Base-by-base conservation (phyloP, 2,797 vertebrate species). In the Tenualosa thibaudeaui region DNA sequence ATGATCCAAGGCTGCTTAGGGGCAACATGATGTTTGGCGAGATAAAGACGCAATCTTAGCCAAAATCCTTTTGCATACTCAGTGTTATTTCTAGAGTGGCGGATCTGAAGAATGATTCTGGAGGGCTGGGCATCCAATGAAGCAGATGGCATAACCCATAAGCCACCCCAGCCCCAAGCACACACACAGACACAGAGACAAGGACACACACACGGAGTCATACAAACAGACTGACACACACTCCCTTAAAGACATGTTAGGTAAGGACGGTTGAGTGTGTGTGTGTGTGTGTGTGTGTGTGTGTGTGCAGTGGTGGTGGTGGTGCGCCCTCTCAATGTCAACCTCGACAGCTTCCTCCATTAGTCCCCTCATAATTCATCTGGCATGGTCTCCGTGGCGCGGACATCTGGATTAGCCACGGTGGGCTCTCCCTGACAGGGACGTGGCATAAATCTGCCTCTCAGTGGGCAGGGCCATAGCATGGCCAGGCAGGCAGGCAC, bases 301-400 rank as follows among this genome's bases (percentile, higher is more conserved):
- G 19, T 62, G 58, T 62, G 31, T 40, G 31, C 13, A 37, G 68
- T 17, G 65, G 65, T 22, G 40, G 51, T 5, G 71, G 81, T 84
- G 50, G 81, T 31, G 46, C 54, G 87, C 83, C 82, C 86, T 87
- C 84, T 90, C 88, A 90, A 90, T 87, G 89, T 89, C 91, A 88
- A 82, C 51, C 62, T 84, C 81, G 87, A 89, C 87, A 86, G 85
- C 81, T 86, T 50, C 53, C 88, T 88, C 86, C 81, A 86, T 88
- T 87, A 60, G 56, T 83, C 81, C 51, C 85, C 86, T 84, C 84
- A 86, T 86, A 90, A 90, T 88, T 84, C 83, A 83, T 88, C 85
- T 84, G 88, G 78, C 84, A 62, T 78, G 60, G 78, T 84, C 81
- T 87, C 84, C 49, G 71, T 84, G 83, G 82, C 65, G 87, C 81